Base-by-base conservation (phyloP, 2,113 vertebrate species). In the Hippocampus barbouri region DNA sequence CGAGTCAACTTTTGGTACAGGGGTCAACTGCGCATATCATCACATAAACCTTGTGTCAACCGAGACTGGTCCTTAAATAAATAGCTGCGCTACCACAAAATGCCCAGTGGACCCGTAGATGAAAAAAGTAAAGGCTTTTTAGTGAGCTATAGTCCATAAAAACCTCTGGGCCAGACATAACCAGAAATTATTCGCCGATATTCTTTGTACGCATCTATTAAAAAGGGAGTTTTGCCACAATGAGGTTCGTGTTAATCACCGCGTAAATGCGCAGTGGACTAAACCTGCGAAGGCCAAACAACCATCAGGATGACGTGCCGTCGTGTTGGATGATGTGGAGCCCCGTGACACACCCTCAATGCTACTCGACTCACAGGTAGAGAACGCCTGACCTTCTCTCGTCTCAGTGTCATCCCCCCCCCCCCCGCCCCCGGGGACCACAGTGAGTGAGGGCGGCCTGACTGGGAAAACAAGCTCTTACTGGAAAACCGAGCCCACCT, bases 381-480 rank as follows among this genome's bases (percentile, higher is more conserved):
- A 84, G 81, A 83, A 71, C 83, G 82, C 63, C 68, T 15, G 8
- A 77, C 79, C 85, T 74, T 84, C 85, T 85, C 86, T 75, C 73
- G 75, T 86, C 79, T 86, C 87, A 70, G 75, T 86, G 80, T 86
- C 87, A 70, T 59, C 84, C 77, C 85, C 82, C 80, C 54, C 53
- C 53, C 49, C 18, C 51, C 51, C 2, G 6, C 85, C 88, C 87
- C 78, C 74, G 64, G 73, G 83, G 83, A 79, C 68, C 73, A 21
- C 62, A 63, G 66, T 51, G 73, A 69, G 53, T 34, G 45, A 79
- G 71, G 70, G 70, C 75, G 74, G 61, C 79, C 53, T 80, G 74
- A 83, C 79, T 82, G 85, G 87, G 80, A 87, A 85, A 81, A 74
- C 76, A 80, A 85, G 79, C 76, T 71, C 66, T 90, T 86, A 88